phyloP scores from a whole-genome alignment of 2,888 invertebrate genomes.

The Agrilus biguttatus region DNA sequence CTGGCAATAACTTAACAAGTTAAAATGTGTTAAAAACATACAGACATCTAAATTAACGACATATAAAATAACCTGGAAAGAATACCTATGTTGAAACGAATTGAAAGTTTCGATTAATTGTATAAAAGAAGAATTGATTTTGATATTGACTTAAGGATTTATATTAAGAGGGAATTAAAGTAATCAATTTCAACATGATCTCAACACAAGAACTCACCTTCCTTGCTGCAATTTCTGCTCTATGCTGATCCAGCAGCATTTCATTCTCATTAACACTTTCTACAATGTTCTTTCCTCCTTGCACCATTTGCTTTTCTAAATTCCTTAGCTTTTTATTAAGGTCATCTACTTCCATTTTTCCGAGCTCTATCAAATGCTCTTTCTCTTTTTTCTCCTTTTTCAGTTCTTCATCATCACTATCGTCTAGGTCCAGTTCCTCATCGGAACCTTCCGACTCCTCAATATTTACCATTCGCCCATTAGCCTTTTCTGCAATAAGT shows the following conservation, averaged over 20 bases:
- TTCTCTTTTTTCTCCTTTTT: conserved; percentile 30
- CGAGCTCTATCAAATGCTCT: conserved; percentile 31
- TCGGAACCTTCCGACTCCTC: conserved; percentile 13
- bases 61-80: no score
- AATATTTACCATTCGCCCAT: conserved; percentile 14
- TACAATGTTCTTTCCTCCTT: conserved; percentile 87
- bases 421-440: conserved; percentile 24
- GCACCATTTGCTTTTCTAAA: conserved; percentile 86
- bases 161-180: no score
- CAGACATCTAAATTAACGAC: no score
- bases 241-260: conserved; percentile 69
- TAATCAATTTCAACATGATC: no score
- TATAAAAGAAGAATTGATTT: no score
- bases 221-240: conserved; percentile 79
- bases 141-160: no score
- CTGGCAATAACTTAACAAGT: no score
- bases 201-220: conserved; percentile 34
- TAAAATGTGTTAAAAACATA: no score
- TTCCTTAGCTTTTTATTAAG: conserved; percentile 64
- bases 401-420: conserved; percentile 32
- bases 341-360: conserved; percentile 54
- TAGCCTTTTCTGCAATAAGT: conserved; percentile 24
- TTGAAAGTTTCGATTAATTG: no score
- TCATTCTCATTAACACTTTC: conserved; percentile 94
- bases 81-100: no score